These are phyloP conservation scores for Callionymus lyra DNA, from an alignment of 2,113 vertebrate genomes.

Conservation along the genomic window DNA sequence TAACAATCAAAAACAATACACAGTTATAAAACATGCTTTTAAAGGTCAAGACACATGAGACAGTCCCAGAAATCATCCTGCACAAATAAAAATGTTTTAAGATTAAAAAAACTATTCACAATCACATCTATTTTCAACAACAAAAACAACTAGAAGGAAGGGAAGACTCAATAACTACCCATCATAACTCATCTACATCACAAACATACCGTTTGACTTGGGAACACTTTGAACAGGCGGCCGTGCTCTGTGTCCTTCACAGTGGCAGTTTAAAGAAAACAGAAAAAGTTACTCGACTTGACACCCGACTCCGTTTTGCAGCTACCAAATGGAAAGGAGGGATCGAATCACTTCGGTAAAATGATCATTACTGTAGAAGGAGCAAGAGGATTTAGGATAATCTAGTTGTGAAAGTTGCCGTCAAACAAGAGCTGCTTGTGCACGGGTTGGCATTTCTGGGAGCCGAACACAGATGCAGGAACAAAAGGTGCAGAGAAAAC, in stretches of 20 bases:
- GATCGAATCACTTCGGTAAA: background rate
- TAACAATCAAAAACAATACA: too few species aligned
- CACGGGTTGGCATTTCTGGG: constrained; percentile 33
- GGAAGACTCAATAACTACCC: too few species aligned
- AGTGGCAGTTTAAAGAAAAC: constrained; percentile 28
- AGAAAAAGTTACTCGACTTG: constrained; percentile 13
- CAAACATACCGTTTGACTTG: constrained; percentile 49
- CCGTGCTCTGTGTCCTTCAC: constrained; percentile 42
- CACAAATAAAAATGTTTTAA: too few species aligned
- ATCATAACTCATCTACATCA: background rate
- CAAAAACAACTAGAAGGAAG: too few species aligned
- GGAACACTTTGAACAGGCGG: constrained; percentile 51
- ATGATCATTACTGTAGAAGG: constrained; percentile 23
- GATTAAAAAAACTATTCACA: too few species aligned
- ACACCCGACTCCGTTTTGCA: background rate
- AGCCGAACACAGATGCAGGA: constrained; percentile 41
- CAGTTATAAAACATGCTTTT: too few species aligned
- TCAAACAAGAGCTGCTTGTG: constrained; percentile 2
- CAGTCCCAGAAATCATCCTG: too few species aligned
- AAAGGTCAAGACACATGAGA: too few species aligned
- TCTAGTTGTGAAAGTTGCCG: constrained; percentile 1
- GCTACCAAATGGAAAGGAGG: background rate
- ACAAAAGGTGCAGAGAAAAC: constrained; percentile 47
- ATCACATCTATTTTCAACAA: too few species aligned
- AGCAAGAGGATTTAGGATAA: constrained; percentile 1